phyloP scores from a whole-genome alignment of 2,888 invertebrate genomes.

The Strigamia crassipes region DNA sequence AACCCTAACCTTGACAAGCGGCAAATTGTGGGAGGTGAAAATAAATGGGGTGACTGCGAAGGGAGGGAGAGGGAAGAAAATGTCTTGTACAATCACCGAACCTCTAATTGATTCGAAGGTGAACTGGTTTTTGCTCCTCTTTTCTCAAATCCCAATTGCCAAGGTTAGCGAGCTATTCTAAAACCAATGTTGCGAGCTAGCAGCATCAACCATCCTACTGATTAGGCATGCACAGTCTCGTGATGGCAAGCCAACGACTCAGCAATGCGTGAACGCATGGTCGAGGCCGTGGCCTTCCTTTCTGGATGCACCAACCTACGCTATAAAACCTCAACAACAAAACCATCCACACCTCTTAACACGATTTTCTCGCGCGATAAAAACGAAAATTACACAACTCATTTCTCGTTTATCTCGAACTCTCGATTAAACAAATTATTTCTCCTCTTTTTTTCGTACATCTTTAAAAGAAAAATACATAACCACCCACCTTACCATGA shows the following conservation, averaged over 20 bases:
- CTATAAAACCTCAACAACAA: constrained; percentile 18
- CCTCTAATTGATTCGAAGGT: constrained; percentile 42
- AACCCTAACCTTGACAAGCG: constrained; percentile 29
- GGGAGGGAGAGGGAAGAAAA: not conserved
- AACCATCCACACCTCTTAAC: constrained; percentile 5
- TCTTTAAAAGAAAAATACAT: not conserved
- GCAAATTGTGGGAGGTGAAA: constrained; percentile 29
- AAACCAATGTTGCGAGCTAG: not conserved
- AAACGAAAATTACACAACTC: not conserved
- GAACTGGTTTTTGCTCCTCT: constrained; percentile 24
- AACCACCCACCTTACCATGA: constrained; percentile 36
- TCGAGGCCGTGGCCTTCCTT: constrained; percentile 38
- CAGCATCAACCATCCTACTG: not conserved
- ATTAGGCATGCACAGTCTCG: constrained; percentile 36
- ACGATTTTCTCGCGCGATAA: not conserved
- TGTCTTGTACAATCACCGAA: constrained; percentile 41
- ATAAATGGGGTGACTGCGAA: not conserved
- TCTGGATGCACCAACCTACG: not conserved
- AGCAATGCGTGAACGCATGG: constrained; percentile 28
- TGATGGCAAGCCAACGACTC: constrained; percentile 38
- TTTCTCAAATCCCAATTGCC: constrained; percentile 36
- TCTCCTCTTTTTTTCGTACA: not conserved
- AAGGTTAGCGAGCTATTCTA: constrained; percentile 15
- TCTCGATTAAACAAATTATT: not conserved
- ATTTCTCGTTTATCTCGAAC: not conserved